These are phyloP conservation scores for Acanthopleura granulata DNA, from an alignment of 2,888 invertebrate species.

Conservation along the genomic window DNA sequence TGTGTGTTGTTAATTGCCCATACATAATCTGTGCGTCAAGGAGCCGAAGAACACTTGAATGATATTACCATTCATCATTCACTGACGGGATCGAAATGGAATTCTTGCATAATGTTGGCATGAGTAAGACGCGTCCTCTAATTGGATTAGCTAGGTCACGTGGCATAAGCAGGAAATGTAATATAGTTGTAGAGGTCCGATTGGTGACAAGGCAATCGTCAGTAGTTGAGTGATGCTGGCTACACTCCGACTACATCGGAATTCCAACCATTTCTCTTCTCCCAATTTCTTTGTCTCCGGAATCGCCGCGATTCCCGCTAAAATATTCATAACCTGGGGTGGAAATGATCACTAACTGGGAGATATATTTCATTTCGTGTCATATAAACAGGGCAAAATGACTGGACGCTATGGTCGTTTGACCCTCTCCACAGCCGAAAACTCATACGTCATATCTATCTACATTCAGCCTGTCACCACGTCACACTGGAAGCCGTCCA, in stretches of 20 bases:
- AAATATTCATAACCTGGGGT: slow-evolving; percentile 4
- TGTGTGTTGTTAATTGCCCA: too few species aligned
- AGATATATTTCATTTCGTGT: too few species aligned
- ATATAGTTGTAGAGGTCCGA: not conserved
- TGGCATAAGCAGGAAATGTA: slow-evolving; percentile 1
- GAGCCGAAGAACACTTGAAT: too few species aligned
- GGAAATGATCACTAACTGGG: not conserved
- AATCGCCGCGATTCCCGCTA: not conserved
- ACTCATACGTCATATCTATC: too few species aligned
- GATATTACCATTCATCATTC: too few species aligned
- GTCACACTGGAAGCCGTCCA: too few species aligned
- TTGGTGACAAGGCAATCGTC: not conserved
- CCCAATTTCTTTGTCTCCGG: slow-evolving; percentile 3
- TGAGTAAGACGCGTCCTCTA: not conserved
- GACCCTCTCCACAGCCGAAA: too few species aligned
- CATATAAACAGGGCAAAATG: too few species aligned
- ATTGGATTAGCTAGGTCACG: not conserved
- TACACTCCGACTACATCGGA: not conserved
- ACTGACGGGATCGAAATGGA: too few species aligned
- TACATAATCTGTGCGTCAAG: too few species aligned
- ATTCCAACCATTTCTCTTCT: not conserved
- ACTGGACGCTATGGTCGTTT: too few species aligned
- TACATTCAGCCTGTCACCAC: too few species aligned
- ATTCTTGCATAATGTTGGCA: not conserved
- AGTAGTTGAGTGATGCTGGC: not conserved